These are phyloP conservation scores for Poeciliopsis paucimaculata DNA, from an alignment of 2,797 vertebrate genomes.

Conservation along the genomic window DNA sequence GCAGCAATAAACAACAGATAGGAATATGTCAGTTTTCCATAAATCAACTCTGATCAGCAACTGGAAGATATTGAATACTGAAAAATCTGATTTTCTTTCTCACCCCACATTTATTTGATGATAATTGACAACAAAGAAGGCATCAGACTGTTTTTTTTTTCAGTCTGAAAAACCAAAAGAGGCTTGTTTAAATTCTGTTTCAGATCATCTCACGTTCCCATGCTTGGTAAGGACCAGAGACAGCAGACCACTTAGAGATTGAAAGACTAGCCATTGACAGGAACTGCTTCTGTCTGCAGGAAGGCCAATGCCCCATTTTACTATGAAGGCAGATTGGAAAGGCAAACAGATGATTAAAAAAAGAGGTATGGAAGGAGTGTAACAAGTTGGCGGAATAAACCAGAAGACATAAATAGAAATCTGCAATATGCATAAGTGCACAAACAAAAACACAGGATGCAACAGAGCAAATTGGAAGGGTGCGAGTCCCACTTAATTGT, in stretches of 20 bases:
- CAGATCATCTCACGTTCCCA: not conserved
- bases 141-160: not conserved
- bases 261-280: conserved; percentile 59
- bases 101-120: not conserved
- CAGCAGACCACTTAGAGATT: conserved; percentile 12
- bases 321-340: conserved; percentile 9
- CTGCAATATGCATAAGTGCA: conserved; percentile 15
- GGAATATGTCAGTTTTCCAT: not conserved
- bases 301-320: conserved; percentile 20
- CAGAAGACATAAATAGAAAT: conserved; percentile 44
- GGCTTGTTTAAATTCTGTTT: not conserved
- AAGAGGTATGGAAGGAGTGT: conserved; percentile 35
- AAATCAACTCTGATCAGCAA: not conserved
- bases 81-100: not conserved
- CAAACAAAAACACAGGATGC: not conserved
- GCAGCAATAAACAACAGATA: not conserved
- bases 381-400: conserved; percentile 66
- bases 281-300: conserved; percentile 44
- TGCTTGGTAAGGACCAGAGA: conserved; percentile 2
- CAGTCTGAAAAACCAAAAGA: not conserved
- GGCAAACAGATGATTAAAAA: conserved; percentile 11
- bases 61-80: not conserved
- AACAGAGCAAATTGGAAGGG: not conserved
- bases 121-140: not conserved
- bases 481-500: conserved; percentile 12